A percentile compares a stretch with the other conserved stretches of the same genome.
phyloP scores from a whole-genome alignment of 2,888 invertebrate species.

The Cosmopolites sordidus region DNA sequence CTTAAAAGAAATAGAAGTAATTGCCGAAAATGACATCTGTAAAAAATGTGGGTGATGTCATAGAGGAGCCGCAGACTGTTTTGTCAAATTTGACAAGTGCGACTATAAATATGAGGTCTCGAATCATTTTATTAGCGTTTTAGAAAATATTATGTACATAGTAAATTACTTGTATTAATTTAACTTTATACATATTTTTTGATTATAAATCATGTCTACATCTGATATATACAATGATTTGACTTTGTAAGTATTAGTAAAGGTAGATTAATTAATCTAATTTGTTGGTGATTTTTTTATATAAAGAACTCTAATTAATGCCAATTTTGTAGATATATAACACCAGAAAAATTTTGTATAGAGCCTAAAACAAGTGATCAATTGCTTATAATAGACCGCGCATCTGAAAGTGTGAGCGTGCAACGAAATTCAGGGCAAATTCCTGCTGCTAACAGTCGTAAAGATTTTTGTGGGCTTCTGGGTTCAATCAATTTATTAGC shows the following conservation, averaged over 20 bases:
- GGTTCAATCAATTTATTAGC: constrained; percentile 81
- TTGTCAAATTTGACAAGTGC: no score
- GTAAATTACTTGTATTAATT: no score
- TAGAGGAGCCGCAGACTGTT: no score
- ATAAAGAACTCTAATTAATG: not conserved
- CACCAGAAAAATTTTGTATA: constrained; percentile 85
- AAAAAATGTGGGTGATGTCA: no score
- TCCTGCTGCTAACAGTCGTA: constrained; percentile 56
- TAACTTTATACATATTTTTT: not conserved
- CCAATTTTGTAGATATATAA: constrained; percentile 64
- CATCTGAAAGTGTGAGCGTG: constrained; percentile 45
- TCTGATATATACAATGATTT: constrained; percentile 39
- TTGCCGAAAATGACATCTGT: no score
- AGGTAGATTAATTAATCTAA: not conserved
- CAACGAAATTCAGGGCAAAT: constrained; percentile 56
- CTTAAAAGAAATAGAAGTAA: no score
- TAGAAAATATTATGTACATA: no score
- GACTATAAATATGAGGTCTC: no score
- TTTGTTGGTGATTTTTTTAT: not conserved
- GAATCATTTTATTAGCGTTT: no score
- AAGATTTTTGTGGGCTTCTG: constrained; percentile 80
- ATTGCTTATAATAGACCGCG: constrained; percentile 79
- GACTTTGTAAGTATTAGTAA: constrained; percentile 36
- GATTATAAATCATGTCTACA: constrained; percentile 29
- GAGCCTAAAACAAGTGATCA: constrained; percentile 75